Base-by-base conservation (phyloP, 1,140 invertebrate genomes). In the Zaprionus taronus region DNA sequence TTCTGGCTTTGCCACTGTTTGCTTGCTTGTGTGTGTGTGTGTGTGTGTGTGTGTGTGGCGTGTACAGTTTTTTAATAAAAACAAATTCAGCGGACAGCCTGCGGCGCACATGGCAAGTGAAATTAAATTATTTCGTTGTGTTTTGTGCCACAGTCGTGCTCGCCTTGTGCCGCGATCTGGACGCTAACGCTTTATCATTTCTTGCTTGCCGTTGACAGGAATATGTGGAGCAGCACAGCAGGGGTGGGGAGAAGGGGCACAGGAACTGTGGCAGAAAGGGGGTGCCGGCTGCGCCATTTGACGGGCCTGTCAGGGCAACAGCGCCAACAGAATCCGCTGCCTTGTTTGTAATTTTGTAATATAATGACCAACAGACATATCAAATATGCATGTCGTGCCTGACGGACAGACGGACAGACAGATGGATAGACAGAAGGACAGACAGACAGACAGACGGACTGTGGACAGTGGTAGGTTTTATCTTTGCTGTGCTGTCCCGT, bases 21-120 rank as follows among this genome's bases (percentile, higher is more conserved):
- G 47, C 47, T 38, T 53, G 49, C 12, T 22, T 26, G 22, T 41
- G 41, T 57, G 11, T 62, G 7, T 44, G 20, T 58, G 20, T 57
- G 28, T 28, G 26, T 66, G 56, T 77, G 57, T 63, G 55, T 58
- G 67, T 78, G 63, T 78, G 41, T 28, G 56, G 79, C 72, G 75
- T 90, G 79, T 58, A 86, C 82, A 81, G 68, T 89, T 89, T 78
- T 89, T 89, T 90, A 89, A 90, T 89, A 70, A 89, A 89, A 90
- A 89, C 85, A 89, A 89, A 89, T 89, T 89, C 85, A 77, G 72
- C 85, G 79, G 81, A 70, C 68, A 68, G 79, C 85, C 85, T 90
- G 81, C 86, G 85, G 85, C 85, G 85, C 80, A 82, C 82, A 90
- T 89, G 85, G 85, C 85, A 90, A 74, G 79, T 78, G 73, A 90